Conservation (phyloP, 1,140 invertebrate genomes). For the Asbolus verrucosus region DNA sequence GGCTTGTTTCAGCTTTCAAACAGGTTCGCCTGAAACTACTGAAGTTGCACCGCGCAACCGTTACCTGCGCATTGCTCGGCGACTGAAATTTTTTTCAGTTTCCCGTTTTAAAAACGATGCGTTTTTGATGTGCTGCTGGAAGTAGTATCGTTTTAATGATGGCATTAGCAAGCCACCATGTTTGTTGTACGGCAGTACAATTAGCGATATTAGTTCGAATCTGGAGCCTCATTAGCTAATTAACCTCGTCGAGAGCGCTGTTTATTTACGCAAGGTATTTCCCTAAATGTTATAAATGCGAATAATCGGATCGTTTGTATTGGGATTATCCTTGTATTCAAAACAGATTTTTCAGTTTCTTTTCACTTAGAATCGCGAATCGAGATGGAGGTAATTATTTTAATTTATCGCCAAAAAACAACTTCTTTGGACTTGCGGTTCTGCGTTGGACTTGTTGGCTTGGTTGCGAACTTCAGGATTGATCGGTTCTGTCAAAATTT, state of each 20-base stretch:
- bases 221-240: too few relatives aligned
- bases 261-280: too few relatives aligned
- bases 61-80: constrained; percentile 33
- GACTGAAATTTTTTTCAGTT: constrained; percentile 7
- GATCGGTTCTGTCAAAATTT: too few relatives aligned
- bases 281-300: too few relatives aligned
- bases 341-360: background rate
- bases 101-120: background rate
- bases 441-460: too few relatives aligned
- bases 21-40: constrained; percentile 14
- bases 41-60: constrained; percentile 34
- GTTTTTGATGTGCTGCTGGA: background rate
- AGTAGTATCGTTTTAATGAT: background rate
- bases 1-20: constrained; percentile 21
- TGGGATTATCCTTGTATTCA: background rate
- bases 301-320: background rate
- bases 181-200: too few relatives aligned
- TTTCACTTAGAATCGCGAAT: background rate
- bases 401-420: too few relatives aligned
- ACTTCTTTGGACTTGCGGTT: too few relatives aligned
- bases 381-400: background rate
- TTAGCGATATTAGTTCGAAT: too few relatives aligned
- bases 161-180: too few relatives aligned
- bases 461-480: too few relatives aligned
- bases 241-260: too few relatives aligned